phyloP scores from a whole-genome alignment of 2,888 invertebrate species.

The Hypsopygia costalis region DNA sequence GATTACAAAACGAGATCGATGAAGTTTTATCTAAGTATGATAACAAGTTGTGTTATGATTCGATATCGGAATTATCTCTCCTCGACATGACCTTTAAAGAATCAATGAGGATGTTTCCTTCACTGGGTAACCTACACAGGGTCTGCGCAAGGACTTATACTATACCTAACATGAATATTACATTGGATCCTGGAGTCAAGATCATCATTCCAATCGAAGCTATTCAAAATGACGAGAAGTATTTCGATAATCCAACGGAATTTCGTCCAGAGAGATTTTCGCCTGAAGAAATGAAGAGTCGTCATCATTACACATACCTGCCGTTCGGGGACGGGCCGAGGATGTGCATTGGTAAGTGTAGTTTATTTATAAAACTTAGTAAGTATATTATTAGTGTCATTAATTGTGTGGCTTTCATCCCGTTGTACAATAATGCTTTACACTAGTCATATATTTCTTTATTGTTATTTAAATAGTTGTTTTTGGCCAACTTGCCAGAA shows the following conservation, averaged over 20 bases:
- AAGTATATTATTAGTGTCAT: too few species aligned
- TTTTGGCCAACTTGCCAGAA: too few species aligned
- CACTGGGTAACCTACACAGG: conserved; percentile 43
- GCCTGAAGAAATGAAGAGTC: conserved; percentile 19
- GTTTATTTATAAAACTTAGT: too few species aligned
- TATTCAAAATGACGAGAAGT: conserved; percentile 49
- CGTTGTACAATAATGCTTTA: too few species aligned
- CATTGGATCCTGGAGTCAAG: conserved; percentile 49
- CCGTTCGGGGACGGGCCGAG: conserved; percentile 58
- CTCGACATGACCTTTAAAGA: conserved; percentile 50
- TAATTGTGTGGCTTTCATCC: too few species aligned
- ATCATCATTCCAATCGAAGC: conserved; percentile 50
- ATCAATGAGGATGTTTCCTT: conserved; percentile 47
- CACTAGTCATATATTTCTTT: too few species aligned
- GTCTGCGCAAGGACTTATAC: conserved; percentile 38
- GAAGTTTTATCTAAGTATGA: conserved; percentile 39
- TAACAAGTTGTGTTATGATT: conserved; percentile 50
- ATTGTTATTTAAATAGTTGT: too few species aligned
- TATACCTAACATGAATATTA: conserved; percentile 39
- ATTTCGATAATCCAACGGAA: conserved; percentile 45
- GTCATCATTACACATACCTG: conserved; percentile 37
- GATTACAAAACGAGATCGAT: conserved; percentile 55
- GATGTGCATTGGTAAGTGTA: conserved; percentile 48
- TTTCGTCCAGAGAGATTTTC: conserved; percentile 47
- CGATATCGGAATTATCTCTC: conserved; percentile 43